A percentile compares a stretch with the other conserved stretches of the same genome.
Evolutionary conservation across 2,888 invertebrate genomes (phyloP).

Genomic region (Caradrina kadenii): DNA sequence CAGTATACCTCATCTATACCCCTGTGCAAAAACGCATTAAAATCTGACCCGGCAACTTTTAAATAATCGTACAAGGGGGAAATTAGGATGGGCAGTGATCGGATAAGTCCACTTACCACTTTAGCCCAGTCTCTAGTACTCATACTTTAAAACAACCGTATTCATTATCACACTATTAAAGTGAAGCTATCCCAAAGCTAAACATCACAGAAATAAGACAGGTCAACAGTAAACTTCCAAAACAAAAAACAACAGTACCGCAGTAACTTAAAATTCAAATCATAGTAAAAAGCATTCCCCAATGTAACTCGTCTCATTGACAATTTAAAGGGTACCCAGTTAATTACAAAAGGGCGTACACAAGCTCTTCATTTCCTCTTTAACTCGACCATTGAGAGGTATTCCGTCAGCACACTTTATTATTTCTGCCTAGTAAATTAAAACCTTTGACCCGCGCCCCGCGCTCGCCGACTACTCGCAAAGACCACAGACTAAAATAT

Average conservation of each 20-base stretch:
- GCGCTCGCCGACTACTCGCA: conserved; percentile 33
- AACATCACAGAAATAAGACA: not conserved
- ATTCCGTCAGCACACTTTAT: conserved; percentile 61
- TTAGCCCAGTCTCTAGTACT: too few relatives aligned
- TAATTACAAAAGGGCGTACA: conserved; percentile 61
- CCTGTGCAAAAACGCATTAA: too few relatives aligned
- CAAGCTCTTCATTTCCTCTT: conserved; percentile 54
- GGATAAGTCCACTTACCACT: too few relatives aligned
- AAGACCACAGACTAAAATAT: conserved; percentile 68
- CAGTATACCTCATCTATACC: too few relatives aligned
- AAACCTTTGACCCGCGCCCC: conserved; percentile 61
- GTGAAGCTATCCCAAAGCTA: too few relatives aligned
- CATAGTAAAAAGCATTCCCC: conserved; percentile 35
- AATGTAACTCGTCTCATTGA: conserved; percentile 44
- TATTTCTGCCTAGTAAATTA: conserved; percentile 65
- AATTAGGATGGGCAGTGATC: too few relatives aligned
- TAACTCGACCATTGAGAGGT: conserved; percentile 57
- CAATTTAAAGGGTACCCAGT: conserved; percentile 56
- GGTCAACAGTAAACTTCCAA: conserved; percentile 10
- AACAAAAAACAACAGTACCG: conserved; percentile 1
- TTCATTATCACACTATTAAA: too few relatives aligned
- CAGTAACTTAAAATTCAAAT: conserved; percentile 49
- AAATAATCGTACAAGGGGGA: too few relatives aligned
- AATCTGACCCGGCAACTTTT: too few relatives aligned
- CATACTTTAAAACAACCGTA: too few relatives aligned